Conservation (phyloP, 2,113 vertebrate species). For the Passer domesticus region DNA sequence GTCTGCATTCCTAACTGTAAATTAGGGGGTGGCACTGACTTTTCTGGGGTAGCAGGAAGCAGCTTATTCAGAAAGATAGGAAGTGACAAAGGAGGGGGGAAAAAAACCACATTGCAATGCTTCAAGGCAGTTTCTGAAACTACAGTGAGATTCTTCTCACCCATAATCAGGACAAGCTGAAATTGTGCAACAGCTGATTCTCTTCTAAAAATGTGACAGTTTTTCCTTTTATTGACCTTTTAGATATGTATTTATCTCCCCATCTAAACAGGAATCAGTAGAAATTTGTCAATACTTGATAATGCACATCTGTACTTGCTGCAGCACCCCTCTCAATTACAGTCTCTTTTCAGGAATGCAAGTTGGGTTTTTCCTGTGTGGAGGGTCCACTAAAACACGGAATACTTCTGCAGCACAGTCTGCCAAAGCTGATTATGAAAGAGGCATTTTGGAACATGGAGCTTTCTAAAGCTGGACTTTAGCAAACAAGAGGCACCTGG, state of each 20-base stretch:
- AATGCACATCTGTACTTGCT: neutral
- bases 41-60: constrained; percentile 37
- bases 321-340: neutral
- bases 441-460: neutral
- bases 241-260: neutral
- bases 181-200: constrained; percentile 49
- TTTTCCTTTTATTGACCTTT: neutral
- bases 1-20: constrained; percentile 72
- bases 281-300: neutral
- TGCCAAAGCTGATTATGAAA: constrained; percentile 48
- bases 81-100: neutral
- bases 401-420: neutral
- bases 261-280: neutral
- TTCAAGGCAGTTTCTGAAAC: constrained; percentile 63
- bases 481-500: constrained; percentile 54
- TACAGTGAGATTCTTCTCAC: neutral
- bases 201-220: neutral
- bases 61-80: constrained; percentile 42
- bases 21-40: constrained; percentile 62
- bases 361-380: neutral
- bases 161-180: constrained; percentile 29
- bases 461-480: neutral
- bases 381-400: neutral
- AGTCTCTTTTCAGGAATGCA: constrained; percentile 5
- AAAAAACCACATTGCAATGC: neutral